Evolutionary conservation across 2,888 invertebrate genomes (phyloP).

Genomic region (Temnothorax unifasciatus): DNA sequence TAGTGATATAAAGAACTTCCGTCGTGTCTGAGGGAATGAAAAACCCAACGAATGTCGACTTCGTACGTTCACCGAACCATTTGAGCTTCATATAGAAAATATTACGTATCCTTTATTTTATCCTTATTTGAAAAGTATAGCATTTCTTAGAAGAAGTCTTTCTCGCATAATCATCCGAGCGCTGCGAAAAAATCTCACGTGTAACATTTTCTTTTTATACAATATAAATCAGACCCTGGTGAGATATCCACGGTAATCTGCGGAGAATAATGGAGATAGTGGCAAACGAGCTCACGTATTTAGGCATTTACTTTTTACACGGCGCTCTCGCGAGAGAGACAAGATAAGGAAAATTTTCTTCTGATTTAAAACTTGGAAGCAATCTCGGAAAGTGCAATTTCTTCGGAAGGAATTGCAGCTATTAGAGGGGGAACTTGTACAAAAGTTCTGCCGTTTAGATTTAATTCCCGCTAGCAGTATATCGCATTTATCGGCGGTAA

Average conservation of each 20-base stretch:
- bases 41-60: constrained; percentile 16
- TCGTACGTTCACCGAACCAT: background rate
- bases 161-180: background rate
- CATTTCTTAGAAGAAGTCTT: background rate
- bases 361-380: constrained; percentile 52
- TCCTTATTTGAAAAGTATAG: background rate
- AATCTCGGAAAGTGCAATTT: constrained; percentile 55
- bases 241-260: constrained; percentile 35
- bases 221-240: constrained; percentile 33
- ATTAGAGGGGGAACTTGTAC: constrained; percentile 45
- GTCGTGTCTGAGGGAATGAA: background rate
- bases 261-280: constrained; percentile 33
- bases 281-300: constrained; percentile 45
- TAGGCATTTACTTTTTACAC: constrained; percentile 34
- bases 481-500: constrained; percentile 54
- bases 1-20: constrained; percentile 15
- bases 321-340: constrained; percentile 28
- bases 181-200: background rate
- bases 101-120: background rate
- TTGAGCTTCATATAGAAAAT: background rate
- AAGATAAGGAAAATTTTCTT: constrained; percentile 47
- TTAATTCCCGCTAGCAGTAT: constrained; percentile 49
- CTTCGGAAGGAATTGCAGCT: constrained; percentile 49
- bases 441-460: constrained; percentile 54
- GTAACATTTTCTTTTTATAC: constrained; percentile 14